Base-by-base conservation (phyloP, 1,140 invertebrate species). In the Hormaphis cornu region DNA sequence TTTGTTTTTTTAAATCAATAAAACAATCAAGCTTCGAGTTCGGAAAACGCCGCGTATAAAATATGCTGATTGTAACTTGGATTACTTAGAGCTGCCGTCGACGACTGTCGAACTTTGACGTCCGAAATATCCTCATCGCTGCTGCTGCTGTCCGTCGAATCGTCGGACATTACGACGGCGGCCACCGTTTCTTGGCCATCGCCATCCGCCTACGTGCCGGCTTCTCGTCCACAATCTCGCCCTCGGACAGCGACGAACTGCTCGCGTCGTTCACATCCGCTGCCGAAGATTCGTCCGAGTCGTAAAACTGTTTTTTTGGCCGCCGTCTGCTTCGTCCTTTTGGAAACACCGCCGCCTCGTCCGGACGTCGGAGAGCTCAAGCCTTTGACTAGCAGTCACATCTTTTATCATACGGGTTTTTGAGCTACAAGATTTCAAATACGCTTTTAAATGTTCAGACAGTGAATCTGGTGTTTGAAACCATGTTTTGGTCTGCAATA, bases 231-330 rank as follows among this genome's bases (percentile, higher is more conserved):
- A 22, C 61, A 35, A 66, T 66, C 24, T 66, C 61, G 0, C 61
- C 61, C 35, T 66, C 61, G 3, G 61, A 66, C 18, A 66, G 24
- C 1, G 61, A 66, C 16, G 61, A 63, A n/a, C n/a, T n/a, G n/a
- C n/a, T n/a, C n/a, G n/a, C n/a, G n/a, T n/a, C n/a, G n/a, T n/a
- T n/a, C n/a, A n/a, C n/a, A n/a, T n/a, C n/a, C n/a, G n/a, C n/a
- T n/a, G n/a, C n/a, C 1, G 40, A 46, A n/a, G n/a, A n/a, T n/a
- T n/a, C n/a, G 18, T 66, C 44, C 8, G 61, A 66, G 16, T 66
- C 61, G 2, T 66, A 66, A 24, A 48, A 35, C 1, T n/a, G 44
- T 22, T 66, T 66, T 22, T 66, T 66, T n/a, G n/a, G n/a, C n/a
- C 9, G 28, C 33, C 28, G 48, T 66, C 2, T 30, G 44, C 14